Conservation (phyloP, 2,888 invertebrate species). For the Buathra laborator region DNA sequence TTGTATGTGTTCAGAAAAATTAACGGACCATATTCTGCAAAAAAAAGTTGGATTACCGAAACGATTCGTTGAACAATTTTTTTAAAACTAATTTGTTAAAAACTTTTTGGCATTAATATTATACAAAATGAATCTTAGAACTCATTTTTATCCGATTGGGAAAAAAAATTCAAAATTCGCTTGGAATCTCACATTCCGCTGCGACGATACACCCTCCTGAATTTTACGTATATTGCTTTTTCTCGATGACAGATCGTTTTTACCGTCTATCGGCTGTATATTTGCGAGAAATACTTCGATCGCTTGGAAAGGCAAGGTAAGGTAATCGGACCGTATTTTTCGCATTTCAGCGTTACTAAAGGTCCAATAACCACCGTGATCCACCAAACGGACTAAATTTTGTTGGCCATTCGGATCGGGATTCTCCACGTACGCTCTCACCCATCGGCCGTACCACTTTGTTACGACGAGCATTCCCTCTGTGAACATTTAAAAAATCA, state of each 20-base stretch:
- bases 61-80: too few relatives aligned
- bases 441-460: conserved; percentile 93
- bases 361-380: conserved; percentile 97
- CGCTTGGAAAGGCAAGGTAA: conserved; percentile 98
- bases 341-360: conserved; percentile 92
- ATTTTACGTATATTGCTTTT: not conserved
- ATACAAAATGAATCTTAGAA: too few relatives aligned
- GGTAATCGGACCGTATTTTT: conserved; percentile 97
- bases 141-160: too few relatives aligned
- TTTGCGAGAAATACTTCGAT: conserved; percentile 97
- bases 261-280: conserved; percentile 92
- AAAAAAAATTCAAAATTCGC: too few relatives aligned
- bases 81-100: too few relatives aligned
- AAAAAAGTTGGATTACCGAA: too few relatives aligned
- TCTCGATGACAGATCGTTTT: conserved; percentile 71
- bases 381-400: conserved; percentile 95
- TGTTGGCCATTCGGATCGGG: conserved; percentile 89
- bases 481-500: conserved; percentile 83
- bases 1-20: too few relatives aligned
- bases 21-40: too few relatives aligned
- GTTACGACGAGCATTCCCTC: conserved; percentile 96
- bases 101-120: too few relatives aligned
- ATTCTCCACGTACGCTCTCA: conserved; percentile 78
- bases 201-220: too few relatives aligned
- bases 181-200: too few relatives aligned